phyloP scores from a whole-genome alignment of 1,140 invertebrate genomes.

The Carcinoscorpius rotundicauda region DNA sequence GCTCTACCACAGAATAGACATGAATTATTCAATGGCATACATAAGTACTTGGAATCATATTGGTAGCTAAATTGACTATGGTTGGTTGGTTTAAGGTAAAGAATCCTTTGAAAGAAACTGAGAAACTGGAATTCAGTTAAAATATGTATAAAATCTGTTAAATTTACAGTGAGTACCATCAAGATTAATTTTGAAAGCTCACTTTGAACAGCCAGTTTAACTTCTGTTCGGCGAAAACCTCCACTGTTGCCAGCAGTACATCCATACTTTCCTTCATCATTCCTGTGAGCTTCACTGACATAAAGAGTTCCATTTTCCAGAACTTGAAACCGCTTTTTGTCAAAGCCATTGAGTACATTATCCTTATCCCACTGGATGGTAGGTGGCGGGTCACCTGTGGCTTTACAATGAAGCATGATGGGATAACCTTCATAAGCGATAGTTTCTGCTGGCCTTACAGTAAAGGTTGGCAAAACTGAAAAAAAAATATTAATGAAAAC shows the following conservation, averaged over 20 bases:
- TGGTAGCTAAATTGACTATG: no score
- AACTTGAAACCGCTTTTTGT: constrained; percentile 48
- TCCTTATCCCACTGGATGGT: constrained; percentile 86
- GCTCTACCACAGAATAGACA: no score
- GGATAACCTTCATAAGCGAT: constrained; percentile 60
- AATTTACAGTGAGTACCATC: no score
- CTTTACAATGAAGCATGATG: constrained; percentile 66
- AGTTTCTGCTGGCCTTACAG: constrained; percentile 54
- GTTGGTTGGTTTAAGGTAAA: no score
- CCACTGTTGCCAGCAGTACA: constrained; percentile 85
- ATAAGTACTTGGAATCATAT: no score
- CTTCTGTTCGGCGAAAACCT: constrained; percentile 67
- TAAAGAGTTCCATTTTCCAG: constrained; percentile 69
- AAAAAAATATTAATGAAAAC: constrained; percentile 21
- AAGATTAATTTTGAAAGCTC: background rate
- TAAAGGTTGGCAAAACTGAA: constrained; percentile 58
- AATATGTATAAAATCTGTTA: no score
- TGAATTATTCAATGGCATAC: no score
- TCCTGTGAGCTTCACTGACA: constrained; percentile 56
- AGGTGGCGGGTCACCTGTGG: constrained; percentile 71
- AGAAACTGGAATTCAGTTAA: no score
- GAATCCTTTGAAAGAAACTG: no score
- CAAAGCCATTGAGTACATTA: constrained; percentile 50
- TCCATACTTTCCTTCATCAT: constrained; percentile 74
- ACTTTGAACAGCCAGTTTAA: constrained; percentile 60